Percentiles rank a stretch among this genome's conserved stretches.
These are phyloP conservation scores for Eupsittula cactorum DNA, from an alignment of 2,113 vertebrate genomes.

Conservation along the genomic window DNA sequence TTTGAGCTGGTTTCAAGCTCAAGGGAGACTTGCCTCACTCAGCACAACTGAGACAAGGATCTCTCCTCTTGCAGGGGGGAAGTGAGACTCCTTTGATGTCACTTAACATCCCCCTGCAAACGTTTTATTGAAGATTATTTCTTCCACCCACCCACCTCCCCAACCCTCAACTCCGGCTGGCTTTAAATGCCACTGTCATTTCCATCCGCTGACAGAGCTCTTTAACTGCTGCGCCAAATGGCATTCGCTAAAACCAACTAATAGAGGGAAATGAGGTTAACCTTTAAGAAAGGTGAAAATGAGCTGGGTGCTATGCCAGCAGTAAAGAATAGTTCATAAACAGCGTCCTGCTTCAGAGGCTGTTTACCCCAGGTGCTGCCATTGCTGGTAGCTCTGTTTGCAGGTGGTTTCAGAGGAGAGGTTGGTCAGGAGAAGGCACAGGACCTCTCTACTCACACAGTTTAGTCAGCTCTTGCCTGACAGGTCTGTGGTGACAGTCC, in stretches of 20 bases:
- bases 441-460: fast-evolving
- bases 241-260: conserved; percentile 70
- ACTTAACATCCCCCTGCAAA: background rate
- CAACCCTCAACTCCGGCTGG: background rate
- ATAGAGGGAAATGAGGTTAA: conserved; percentile 70
- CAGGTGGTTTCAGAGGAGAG: background rate
- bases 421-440: background rate
- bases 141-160: background rate
- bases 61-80: background rate
- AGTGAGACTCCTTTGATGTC: background rate
- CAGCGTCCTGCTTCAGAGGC: conserved; percentile 4
- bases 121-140: conserved; percentile 55
- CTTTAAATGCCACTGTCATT: conserved; percentile 66
- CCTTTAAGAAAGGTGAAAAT: conserved; percentile 66
- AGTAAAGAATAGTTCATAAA: conserved; percentile 61
- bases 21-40: background rate
- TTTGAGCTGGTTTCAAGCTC: background rate
- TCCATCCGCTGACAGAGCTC: conserved; percentile 57
- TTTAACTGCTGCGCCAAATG: conserved; percentile 5
- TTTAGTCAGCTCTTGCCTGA: background rate
- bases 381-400: background rate
- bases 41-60: fast-evolving
- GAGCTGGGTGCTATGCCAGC: conserved; percentile 40
- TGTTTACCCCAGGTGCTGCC: background rate
- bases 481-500: background rate